phyloP scores from a whole-genome alignment of 2,888 invertebrate species.

The Omphaloscelis lunosa region DNA sequence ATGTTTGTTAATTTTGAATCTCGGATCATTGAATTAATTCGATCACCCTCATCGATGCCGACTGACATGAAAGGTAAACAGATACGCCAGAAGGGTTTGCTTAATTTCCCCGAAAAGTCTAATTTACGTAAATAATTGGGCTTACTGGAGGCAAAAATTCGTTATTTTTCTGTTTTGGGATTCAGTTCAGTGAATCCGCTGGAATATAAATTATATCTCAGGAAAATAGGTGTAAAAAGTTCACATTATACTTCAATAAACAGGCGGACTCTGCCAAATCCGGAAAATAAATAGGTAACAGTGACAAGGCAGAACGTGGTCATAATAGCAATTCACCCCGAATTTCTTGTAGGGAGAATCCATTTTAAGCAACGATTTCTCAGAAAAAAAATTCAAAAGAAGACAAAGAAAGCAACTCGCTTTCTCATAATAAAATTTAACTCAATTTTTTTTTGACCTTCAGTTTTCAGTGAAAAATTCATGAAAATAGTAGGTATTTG shows the following conservation, averaged over 20 bases:
- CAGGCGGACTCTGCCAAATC: not conserved
- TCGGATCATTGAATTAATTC: conserved; percentile 43
- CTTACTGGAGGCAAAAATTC: not conserved
- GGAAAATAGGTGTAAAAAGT: not conserved
- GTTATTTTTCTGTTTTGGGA: not conserved
- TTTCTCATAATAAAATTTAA: not conserved
- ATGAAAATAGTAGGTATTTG: conserved; percentile 7
- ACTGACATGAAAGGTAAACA: conserved; percentile 51
- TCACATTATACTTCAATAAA: conserved; percentile 23
- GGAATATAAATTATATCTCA: not conserved
- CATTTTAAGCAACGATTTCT: not conserved
- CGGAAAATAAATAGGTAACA: conserved; percentile 17
- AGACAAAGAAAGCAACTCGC: not conserved
- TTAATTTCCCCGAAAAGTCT: conserved; percentile 21
- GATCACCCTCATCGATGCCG: conserved; percentile 39
- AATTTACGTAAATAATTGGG: conserved; percentile 1
- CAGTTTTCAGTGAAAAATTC: not conserved
- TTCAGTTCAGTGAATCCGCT: not conserved
- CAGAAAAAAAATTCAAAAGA: not conserved
- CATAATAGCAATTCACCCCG: conserved; percentile 12
- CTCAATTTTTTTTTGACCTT: not conserved
- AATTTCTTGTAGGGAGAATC: not conserved
- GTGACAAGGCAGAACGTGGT: conserved; percentile 38
- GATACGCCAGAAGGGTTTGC: not conserved
- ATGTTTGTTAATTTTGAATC: conserved; percentile 50